Conservation (phyloP, 2,797 vertebrate species). For the Mormyrops attenuatus region DNA sequence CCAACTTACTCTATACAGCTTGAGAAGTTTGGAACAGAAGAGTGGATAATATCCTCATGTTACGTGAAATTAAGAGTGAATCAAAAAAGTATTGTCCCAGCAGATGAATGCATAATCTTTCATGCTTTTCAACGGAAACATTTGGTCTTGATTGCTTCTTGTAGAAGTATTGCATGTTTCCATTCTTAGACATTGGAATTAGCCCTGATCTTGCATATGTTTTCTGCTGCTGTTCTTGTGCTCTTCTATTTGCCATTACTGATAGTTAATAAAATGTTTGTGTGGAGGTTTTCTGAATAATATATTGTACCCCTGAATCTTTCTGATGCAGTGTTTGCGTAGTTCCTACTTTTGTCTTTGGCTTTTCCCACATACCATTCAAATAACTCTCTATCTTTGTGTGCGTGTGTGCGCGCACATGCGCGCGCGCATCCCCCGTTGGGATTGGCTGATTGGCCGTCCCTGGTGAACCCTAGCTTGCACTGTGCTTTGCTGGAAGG, state of each 20-base stretch:
- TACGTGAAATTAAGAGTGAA: neutral
- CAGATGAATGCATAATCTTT: neutral
- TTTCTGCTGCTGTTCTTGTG: neutral
- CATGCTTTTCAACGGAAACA: neutral
- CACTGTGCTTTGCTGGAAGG: neutral
- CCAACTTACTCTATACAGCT: neutral
- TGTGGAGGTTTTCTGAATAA: neutral
- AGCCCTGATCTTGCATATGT: neutral
- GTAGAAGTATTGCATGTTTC: neutral
- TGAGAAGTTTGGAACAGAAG: neutral
- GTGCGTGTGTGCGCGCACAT: neutral
- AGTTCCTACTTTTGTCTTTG: neutral
- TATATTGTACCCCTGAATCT: neutral
- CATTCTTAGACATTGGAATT: neutral
- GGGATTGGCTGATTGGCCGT: neutral
- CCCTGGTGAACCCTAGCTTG: neutral
- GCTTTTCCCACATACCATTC: neutral
- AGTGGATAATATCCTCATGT: neutral
- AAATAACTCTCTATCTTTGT: neutral
- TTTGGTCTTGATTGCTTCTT: neutral
- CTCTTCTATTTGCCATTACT: neutral
- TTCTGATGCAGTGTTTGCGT: neutral
- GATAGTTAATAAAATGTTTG: neutral
- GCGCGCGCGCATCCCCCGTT: neutral
- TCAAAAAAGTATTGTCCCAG: neutral